Base-by-base conservation (phyloP, 2,888 invertebrate species). In the Spodoptera picta region DNA sequence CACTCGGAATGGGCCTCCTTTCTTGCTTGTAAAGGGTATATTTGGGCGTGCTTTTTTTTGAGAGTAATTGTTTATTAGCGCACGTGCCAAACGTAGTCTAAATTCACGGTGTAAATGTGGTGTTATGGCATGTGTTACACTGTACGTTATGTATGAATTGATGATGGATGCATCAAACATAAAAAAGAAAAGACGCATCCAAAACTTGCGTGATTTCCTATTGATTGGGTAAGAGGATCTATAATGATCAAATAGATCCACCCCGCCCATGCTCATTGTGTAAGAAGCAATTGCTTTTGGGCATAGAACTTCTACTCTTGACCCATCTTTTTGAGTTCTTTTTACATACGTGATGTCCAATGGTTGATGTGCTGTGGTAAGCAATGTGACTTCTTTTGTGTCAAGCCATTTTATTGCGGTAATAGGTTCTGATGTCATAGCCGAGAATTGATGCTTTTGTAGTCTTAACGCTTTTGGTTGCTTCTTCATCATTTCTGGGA, bases 171-270 rank as follows among this genome's bases (percentile, higher is more conserved):
- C 41, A 55, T 55, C 55, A 46, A 55, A 55, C 55, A 55, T 36
- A 57, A 82, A 86, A 56, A 80, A 79, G 47, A 83, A 75, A 43
- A 86, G 68, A 62, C 83, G 52, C 80, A 82, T 81, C 84, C 83
- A 84, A 55, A 57, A 83, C 70, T 84, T 83, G 51, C 83, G 45
- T 3, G 77, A 84, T 72, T 81, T 85, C 1, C 83, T 66, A 53
- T 60, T 67, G 9, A 83, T 81, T 47, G 82, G 79, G 56, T 85
- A 86, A 3, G 84, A 83, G 1, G 82, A 80, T 50, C 84, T 73
- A 61, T 73, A 84, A 73, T 86, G 84, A 52, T 84, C 83, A 56
- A 84, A 83, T 27, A 64, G 71, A 79, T 87, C 84, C 4, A 86
- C 84, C 12, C 82, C 81, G n/a, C 83, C 82, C 82, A 84, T 85